These are phyloP conservation scores for Rutpela maculata DNA, from an alignment of 2,888 invertebrate genomes.

Conservation along the genomic window DNA sequence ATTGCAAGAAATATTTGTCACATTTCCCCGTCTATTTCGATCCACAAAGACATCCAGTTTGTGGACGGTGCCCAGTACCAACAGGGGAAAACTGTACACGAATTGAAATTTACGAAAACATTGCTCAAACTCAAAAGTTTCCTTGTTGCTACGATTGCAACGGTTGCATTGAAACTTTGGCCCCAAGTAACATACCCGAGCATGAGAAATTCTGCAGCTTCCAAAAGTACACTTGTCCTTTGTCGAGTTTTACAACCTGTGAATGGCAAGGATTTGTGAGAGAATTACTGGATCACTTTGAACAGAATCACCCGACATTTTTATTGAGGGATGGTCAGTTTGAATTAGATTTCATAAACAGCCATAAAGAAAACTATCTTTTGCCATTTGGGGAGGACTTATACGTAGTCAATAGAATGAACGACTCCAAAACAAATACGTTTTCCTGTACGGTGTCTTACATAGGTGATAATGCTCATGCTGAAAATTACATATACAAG, in stretches of 20 bases:
- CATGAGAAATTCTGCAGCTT: slow-evolving; percentile 65
- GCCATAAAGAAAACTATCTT: slow-evolving; percentile 65
- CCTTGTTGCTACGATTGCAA: slow-evolving; percentile 62
- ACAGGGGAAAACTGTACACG: slow-evolving; percentile 56
- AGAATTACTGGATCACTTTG: slow-evolving; percentile 65
- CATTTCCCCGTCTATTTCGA: slow-evolving; percentile 62
- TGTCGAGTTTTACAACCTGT: slow-evolving; percentile 53
- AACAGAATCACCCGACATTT: slow-evolving; percentile 61
- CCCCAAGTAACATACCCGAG: slow-evolving; percentile 55
- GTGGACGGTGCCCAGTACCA: slow-evolving; percentile 63
- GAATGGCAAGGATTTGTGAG: slow-evolving; percentile 63
- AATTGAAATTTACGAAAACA: slow-evolving; percentile 62
- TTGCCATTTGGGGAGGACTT: slow-evolving; percentile 61
- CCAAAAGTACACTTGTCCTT: slow-evolving; percentile 61
- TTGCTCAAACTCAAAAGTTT: slow-evolving; percentile 62
- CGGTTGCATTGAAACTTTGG: slow-evolving; percentile 64
- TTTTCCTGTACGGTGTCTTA: slow-evolving; percentile 63
- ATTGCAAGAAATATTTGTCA: slow-evolving; percentile 65
- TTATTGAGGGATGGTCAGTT: slow-evolving; percentile 62
- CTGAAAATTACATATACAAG: slow-evolving; percentile 49
- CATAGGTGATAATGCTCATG: slow-evolving; percentile 51
- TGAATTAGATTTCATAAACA: slow-evolving; percentile 67
- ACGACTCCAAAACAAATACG: slow-evolving; percentile 54
- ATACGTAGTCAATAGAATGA: slow-evolving; percentile 62
- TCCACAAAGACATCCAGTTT: slow-evolving; percentile 55